These are phyloP conservation scores for Ceyx melanurus DNA, from an alignment of 2,113 vertebrate species.

Conservation along the genomic window DNA sequence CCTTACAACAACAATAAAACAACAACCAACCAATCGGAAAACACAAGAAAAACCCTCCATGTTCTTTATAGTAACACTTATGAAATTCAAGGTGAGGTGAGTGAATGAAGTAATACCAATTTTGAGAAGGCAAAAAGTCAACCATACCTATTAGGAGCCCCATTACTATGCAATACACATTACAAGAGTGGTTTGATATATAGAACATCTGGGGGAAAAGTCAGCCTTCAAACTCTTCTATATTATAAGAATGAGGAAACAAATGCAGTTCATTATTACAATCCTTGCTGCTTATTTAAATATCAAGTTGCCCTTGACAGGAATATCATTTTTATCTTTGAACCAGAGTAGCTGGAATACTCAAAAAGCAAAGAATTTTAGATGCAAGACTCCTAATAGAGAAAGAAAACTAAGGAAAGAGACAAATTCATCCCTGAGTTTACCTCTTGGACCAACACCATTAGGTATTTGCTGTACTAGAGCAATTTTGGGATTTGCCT, in stretches of 20 bases:
- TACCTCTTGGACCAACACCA: neutral
- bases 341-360: neutral
- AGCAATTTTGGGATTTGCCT: neutral
- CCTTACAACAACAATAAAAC: too few species aligned
- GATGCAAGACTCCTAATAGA: neutral
- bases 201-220: neutral
- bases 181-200: neutral
- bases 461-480: neutral
- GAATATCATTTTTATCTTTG: slow-evolving; percentile 7
- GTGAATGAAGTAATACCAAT: slow-evolving; percentile 3
- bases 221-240: neutral
- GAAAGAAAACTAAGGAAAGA: neutral
- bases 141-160: neutral
- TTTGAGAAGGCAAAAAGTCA: neutral
- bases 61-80: slow-evolving; percentile 34
- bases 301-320: slow-evolving; percentile 10
- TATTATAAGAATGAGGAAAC: slow-evolving; percentile 16
- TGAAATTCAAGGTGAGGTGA: slow-evolving; percentile 7
- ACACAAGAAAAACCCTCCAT: neutral
- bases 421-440: neutral
- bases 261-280: neutral
- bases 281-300: slow-evolving; percentile 11
- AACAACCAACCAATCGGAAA: too few species aligned
- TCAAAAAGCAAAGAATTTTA: neutral
- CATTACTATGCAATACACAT: neutral